phyloP scores from a whole-genome alignment of 2,113 vertebrate genomes.

The Zeus faber region DNA sequence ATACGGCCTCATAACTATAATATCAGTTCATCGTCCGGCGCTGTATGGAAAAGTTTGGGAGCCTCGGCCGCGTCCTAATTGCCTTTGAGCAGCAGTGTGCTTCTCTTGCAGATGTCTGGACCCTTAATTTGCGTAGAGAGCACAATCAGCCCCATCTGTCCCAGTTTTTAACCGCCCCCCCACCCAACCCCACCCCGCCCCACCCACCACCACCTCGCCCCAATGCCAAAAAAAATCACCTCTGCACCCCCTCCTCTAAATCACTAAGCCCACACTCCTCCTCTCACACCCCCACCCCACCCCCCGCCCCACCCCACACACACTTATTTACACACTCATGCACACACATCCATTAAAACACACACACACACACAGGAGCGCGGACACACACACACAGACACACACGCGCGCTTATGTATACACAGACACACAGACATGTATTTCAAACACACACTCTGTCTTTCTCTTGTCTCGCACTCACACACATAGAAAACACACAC shows the following conservation, averaged over 20 bases:
- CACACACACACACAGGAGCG: background rate
- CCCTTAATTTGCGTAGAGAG: background rate
- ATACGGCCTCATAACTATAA: too few relatives aligned
- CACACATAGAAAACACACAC: background rate
- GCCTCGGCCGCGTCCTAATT: too few relatives aligned
- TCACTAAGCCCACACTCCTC: background rate
- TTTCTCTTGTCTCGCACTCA: too few relatives aligned
- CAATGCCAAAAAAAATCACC: slow-evolving; percentile 48
- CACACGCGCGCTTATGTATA: background rate
- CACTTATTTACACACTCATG: background rate
- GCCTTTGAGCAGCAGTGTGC: background rate
- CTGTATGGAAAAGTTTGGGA: too few relatives aligned
- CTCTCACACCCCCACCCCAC: slow-evolving; percentile 29
- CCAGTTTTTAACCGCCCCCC: slow-evolving; percentile 16
- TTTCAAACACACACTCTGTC: too few relatives aligned
- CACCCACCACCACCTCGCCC: slow-evolving; percentile 18
- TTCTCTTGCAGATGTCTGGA: background rate
- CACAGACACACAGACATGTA: background rate
- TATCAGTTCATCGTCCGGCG: too few relatives aligned
- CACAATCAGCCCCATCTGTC: slow-evolving; percentile 1
- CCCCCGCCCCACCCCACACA: background rate
- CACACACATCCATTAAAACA: background rate
- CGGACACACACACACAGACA: background rate
- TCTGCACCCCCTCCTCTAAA: slow-evolving; percentile 1
- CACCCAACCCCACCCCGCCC: slow-evolving; percentile 41